Evolutionary conservation across 1,140 invertebrate species (phyloP).

Genomic region (Zaprionus ornatus): DNA sequence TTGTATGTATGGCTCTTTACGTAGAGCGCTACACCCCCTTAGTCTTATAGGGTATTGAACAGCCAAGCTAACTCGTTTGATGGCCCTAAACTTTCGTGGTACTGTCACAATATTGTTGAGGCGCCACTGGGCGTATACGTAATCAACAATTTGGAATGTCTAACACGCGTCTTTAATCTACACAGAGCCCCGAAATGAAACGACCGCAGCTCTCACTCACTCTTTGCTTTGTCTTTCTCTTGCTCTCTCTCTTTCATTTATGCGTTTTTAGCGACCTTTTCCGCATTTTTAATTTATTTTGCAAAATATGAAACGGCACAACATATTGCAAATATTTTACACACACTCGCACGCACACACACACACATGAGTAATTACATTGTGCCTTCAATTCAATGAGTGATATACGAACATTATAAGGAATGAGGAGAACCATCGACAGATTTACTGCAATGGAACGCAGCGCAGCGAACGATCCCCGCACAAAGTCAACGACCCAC

Average conservation of each 20-base stretch:
- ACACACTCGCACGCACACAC: neutral
- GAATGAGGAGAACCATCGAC: conserved; percentile 51
- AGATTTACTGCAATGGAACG: conserved; percentile 74
- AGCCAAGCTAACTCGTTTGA: conserved; percentile 4
- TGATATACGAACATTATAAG: conserved; percentile 38
- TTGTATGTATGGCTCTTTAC: no score
- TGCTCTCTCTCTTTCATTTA: conserved; percentile 34
- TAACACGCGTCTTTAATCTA: conserved; percentile 56
- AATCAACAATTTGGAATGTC: conserved; percentile 44
- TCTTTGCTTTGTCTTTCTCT: conserved; percentile 23
- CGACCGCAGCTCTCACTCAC: conserved; percentile 4
- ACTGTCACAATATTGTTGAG: conserved; percentile 11
- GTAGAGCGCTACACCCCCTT: no score
- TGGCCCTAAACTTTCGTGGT: conserved; percentile 10
- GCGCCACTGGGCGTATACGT: conserved; percentile 31
- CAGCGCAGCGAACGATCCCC: conserved; percentile 28
- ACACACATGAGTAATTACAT: conserved; percentile 38
- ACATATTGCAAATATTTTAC: conserved; percentile 28
- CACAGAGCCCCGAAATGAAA: conserved; percentile 2
- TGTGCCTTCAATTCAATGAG: conserved; percentile 31
- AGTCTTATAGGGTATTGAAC: neutral
- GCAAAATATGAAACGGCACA: conserved; percentile 14
- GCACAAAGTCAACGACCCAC: conserved; percentile 58
- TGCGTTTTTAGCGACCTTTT: conserved; percentile 35
- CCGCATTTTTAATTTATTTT: conserved; percentile 57